Evolutionary conservation across 2,888 invertebrate genomes (phyloP), one percentile per base, ranked within the genome.

Genomic region (Caenorhabditis uteleia): DNA sequence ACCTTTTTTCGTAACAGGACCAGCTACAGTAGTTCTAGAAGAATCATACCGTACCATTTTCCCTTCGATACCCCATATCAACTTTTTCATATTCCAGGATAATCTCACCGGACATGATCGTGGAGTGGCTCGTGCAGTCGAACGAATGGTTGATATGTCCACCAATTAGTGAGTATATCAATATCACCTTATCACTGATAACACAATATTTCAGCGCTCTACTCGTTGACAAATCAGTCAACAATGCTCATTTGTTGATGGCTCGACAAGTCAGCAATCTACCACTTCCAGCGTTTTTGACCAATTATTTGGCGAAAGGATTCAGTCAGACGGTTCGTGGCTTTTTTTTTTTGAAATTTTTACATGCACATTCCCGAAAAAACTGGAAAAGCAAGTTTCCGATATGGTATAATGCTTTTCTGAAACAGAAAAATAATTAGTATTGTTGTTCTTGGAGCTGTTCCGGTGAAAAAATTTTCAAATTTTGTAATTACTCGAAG

Each of bases 131-230:
- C 91, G 95, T 85, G 93, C 94, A 58, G 91, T 92, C 88, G 91
- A 91, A 83, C 91, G 92, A 70, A 94, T 95, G 93, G 89, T 94
- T 79, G 93, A 95, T 85, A 92, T 94, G 84, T 92, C 93, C 84
- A 89, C 94, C 31, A 89, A 91, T 66, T 94, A 93, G 93, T 75
- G 25, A 50, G 66, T 50, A 33, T 44, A 44, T 39, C 26, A 21
- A 20, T 38, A 18, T 38, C 10, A 26, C n/a, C n/a, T n/a, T n/a
- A n/a, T n/a, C n/a, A n/a, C n/a, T n/a, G n/a, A n/a, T n/a, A n/a
- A n/a, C n/a, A n/a, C n/a, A n/a, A n/a, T n/a, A 1, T 59, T 67
- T 33, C 51, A 74, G 74, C 34, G 48, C 62, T 16, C 60, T 74
- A 3, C 66, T 71, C 40, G 68, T 65, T 47, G 71, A 72, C 21